Base-by-base conservation (phyloP, 2,797 vertebrate species). In the Setipinna tenuifilis region DNA sequence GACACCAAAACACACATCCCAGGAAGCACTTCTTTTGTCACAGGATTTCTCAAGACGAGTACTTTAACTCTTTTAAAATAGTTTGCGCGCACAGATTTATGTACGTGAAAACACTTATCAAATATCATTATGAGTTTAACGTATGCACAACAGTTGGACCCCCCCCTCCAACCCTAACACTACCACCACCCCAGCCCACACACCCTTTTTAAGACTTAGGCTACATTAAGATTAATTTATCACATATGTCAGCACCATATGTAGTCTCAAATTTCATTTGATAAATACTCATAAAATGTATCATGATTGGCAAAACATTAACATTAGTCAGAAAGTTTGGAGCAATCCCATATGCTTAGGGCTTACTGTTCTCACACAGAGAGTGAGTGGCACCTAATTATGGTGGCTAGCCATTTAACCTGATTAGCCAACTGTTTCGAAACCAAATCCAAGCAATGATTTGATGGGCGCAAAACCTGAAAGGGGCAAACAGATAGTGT, bases 401-500 rank as follows among this genome's bases (percentile, higher is more conserved):
- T 21, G 31, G 31, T 3, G 35, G 35, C 35, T 17, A 78, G 31
- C 31, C 65, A 57, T 88, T 85, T 85, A 88, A 86, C 48, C 88
- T 83, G 85, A 91, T 91, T 54, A 87, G 89, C 87, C 65, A 58
- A 82, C 80, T 87, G 84, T 87, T 91, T 90, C 85, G 48, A 81
- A 87, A 85, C 84, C 85, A 83, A 88, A 90, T 84, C 83, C 82
- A 84, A 87, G 83, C 84, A 71, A 48, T 89, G 84, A 88, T 88
- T 90, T 84, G 0, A 84, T 31, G 62, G 68, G 57, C 58, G 57
- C 82, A 83, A 81, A 59, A 82, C 2, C 86, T 85, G 44, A 50
- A 17, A 84, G 81, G 58, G 71, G 6, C 16, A 78, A 41, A 75
- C 59, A 83, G 88, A 85, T 88, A 65, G 82, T 85, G 87, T 91